Percentiles rank a stretch among this genome's conserved stretches.
Conservation (phyloP, 2,797 vertebrate species). For the Anguilla marmorata region DNA sequence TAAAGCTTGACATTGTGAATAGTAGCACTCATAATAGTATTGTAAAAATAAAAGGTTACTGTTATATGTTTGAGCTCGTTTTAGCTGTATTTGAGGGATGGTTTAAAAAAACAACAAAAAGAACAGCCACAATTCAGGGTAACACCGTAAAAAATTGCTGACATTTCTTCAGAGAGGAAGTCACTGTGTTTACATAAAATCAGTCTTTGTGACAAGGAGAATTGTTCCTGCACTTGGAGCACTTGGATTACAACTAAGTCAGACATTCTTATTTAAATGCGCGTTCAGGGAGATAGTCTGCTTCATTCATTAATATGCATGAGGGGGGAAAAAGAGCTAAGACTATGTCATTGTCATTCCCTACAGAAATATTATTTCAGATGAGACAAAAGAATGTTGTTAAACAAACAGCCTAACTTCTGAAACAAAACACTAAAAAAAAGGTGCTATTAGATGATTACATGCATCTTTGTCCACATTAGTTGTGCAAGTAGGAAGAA, state of each 20-base stretch:
- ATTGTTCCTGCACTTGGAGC: slow-evolving; percentile 15
- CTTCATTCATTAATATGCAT: slow-evolving; percentile 35
- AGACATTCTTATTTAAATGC: slow-evolving; percentile 38
- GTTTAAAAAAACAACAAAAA: background rate
- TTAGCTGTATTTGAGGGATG: background rate
- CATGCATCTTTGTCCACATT: slow-evolving; percentile 6
- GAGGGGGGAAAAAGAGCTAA: slow-evolving; percentile 6
- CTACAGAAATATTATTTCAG: slow-evolving; percentile 27
- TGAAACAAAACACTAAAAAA: slow-evolving; percentile 22
- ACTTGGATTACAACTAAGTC: slow-evolving; percentile 22
- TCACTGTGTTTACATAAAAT: background rate
- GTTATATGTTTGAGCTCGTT: background rate
- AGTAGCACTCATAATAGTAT: background rate
- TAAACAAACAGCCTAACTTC: slow-evolving; percentile 11
- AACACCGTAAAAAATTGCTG: background rate
- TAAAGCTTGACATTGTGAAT: background rate
- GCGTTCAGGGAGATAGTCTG: slow-evolving; percentile 27
- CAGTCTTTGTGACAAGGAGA: background rate
- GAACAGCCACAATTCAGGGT: background rate
- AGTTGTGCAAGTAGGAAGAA: background rate
- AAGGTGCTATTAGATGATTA: slow-evolving; percentile 33
- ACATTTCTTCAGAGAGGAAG: background rate
- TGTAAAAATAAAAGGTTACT: background rate
- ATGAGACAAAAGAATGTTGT: slow-evolving; percentile 19
- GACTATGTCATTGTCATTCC: slow-evolving; percentile 22